phyloP scores from a whole-genome alignment of 2,888 invertebrate species.

The Leucania comma region DNA sequence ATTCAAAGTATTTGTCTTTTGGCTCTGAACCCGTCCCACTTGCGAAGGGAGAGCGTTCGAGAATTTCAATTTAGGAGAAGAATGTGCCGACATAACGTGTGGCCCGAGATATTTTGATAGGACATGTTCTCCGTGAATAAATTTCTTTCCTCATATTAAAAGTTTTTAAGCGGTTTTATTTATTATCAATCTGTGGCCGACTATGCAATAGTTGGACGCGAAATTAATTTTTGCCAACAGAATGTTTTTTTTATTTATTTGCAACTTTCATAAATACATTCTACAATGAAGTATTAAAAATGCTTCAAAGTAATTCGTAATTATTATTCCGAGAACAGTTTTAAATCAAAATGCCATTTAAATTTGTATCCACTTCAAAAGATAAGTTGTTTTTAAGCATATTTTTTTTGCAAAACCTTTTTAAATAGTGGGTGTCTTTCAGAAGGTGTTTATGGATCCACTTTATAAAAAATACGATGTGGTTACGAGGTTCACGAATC shows the following conservation, averaged over 20 bases:
- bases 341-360: conserved; percentile 1
- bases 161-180: conserved; percentile 87
- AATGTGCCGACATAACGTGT: conserved; percentile 91
- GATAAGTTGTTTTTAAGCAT: neutral
- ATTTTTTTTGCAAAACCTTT: neutral
- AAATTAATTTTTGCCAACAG: conserved; percentile 49
- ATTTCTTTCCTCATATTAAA: conserved; percentile 90
- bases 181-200: conserved; percentile 73
- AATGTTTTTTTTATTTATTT: conserved; percentile 14
- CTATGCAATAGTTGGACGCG: conserved; percentile 42
- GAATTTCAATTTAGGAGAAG: conserved; percentile 92
- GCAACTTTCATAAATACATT: neutral
- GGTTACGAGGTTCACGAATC: conserved; percentile 43
- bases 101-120: conserved; percentile 91
- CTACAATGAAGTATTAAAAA: conserved; percentile 11
- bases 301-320: conserved; percentile 11
- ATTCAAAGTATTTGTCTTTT: conserved; percentile 89
- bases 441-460: neutral
- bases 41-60: conserved; percentile 87
- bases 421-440: neutral
- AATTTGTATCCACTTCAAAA: conserved; percentile 3
- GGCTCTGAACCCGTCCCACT: conserved; percentile 87
- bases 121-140: conserved; percentile 90
- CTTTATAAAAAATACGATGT: neutral
- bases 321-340: neutral